A percentile compares a stretch with the other conserved stretches of the same genome.
Evolutionary conservation across 2,888 invertebrate species (phyloP).

Genomic region (Drosophila prolongata): DNA sequence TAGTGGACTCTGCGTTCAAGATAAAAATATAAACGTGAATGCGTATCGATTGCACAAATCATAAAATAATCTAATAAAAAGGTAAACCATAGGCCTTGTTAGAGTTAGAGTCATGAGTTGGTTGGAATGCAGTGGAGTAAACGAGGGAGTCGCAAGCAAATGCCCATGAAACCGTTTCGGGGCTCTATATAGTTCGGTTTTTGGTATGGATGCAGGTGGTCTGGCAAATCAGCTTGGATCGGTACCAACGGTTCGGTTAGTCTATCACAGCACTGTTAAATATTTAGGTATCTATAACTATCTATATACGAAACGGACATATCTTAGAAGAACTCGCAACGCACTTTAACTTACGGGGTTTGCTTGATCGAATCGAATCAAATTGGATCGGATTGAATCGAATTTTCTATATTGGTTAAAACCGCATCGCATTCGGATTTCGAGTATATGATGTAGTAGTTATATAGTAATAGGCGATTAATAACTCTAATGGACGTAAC

Average conservation of each 20-base stretch:
- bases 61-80: slow-evolving; percentile 40
- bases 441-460: slow-evolving; percentile 26
- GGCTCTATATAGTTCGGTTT: slow-evolving; percentile 17
- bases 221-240: slow-evolving; percentile 41
- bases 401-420: slow-evolving; percentile 51
- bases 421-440: slow-evolving; percentile 56
- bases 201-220: slow-evolving; percentile 28
- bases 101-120: slow-evolving; percentile 17
- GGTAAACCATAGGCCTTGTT: slow-evolving; percentile 44
- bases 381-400: slow-evolving; percentile 30
- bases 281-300: slow-evolving; percentile 37
- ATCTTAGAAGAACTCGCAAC: slow-evolving; percentile 63
- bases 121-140: slow-evolving; percentile 15
- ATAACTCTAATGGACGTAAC: slow-evolving; percentile 70
- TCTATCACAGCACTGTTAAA: slow-evolving; percentile 80
- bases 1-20: slow-evolving; percentile 88
- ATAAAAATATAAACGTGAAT: slow-evolving; percentile 65
- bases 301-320: slow-evolving; percentile 62
- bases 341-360: slow-evolving; percentile 67
- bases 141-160: slow-evolving; percentile 36
- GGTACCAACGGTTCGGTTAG: slow-evolving; percentile 58
- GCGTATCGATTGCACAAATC: slow-evolving; percentile 62
- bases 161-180: slow-evolving; percentile 42
- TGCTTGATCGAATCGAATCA: slow-evolving; percentile 38
- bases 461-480: slow-evolving; percentile 52